Conservation (phyloP, 2,888 invertebrate genomes). For the Drosophila nr. fundita region DNA sequence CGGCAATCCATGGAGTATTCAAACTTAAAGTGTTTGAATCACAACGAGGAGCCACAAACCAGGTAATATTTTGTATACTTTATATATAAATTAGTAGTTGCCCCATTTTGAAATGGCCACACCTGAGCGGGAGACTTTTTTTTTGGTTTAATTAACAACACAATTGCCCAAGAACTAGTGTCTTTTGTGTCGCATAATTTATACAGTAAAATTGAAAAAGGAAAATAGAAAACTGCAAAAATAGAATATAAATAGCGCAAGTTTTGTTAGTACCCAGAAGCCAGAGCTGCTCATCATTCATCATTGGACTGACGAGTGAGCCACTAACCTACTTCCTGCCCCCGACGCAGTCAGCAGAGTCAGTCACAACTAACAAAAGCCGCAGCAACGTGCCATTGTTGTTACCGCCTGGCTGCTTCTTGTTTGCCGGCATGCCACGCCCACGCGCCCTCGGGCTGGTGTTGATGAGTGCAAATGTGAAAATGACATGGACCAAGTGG, state of each 20-base stretch:
- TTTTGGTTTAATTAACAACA: constrained; percentile 76
- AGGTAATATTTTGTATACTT: constrained; percentile 68
- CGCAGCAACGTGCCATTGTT: constrained; percentile 42
- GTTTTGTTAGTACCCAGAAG: constrained; percentile 40
- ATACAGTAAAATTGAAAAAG: constrained; percentile 9
- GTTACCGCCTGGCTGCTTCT: constrained; percentile 33
- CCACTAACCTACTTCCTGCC: constrained; percentile 78
- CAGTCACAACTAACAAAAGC: constrained; percentile 39
- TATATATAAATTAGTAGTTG: constrained; percentile 26
- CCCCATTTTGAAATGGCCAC: constrained; percentile 67
- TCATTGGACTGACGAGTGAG: constrained; percentile 75
- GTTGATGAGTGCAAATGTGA: constrained; percentile 75
- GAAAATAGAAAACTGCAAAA: constrained; percentile 7
- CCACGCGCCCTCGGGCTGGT: constrained; percentile 20
- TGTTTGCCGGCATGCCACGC: constrained; percentile 71
- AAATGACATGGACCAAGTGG: constrained; percentile 63
- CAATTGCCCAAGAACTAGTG: constrained; percentile 62
- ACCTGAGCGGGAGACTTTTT: constrained; percentile 61
- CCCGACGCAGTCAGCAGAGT: constrained; percentile 25
- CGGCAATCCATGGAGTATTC: constrained; percentile 85
- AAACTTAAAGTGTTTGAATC: constrained; percentile 83
- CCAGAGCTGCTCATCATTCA: constrained; percentile 63
- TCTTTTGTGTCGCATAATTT: constrained; percentile 51
- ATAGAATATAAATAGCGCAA: constrained; percentile 17
- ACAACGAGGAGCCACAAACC: constrained; percentile 53